Base-by-base conservation (phyloP, 2,113 vertebrate species). In the Gallinago paraguaiae region DNA sequence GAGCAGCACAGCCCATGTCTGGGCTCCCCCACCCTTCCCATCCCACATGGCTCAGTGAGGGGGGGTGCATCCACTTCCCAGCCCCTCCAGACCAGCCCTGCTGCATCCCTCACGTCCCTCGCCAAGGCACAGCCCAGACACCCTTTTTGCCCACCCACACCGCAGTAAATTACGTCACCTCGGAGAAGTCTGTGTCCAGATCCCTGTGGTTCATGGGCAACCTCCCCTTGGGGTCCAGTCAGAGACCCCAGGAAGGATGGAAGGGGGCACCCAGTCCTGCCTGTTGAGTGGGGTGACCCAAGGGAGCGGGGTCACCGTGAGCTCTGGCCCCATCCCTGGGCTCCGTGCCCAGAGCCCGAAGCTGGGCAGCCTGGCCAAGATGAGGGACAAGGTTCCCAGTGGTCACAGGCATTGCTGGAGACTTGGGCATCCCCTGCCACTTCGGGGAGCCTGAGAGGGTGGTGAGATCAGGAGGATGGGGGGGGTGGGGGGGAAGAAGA, bases 151-250 rank as follows among this genome's bases (percentile, higher is more conserved):
- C 41, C 59, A 31, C 10, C 57, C 82, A 37, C 54, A 61, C 13
- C 11, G 6, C 46, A 94, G 91, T 95, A 97, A 96, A 96, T 92
- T 92, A 94, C 93, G 77, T 69, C 4, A 5, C 17, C 22, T 74
- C 9, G 1, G 46, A 94, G 56, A 83, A 81, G 9, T 53, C 35
- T 81, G 43, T 67, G 69, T 86, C 74, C 2, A 1, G 28, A 24
- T 94, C 53, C 27, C 82, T 87, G 56, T 54, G 27, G 18, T 71
- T 89, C 53, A n/a, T 37, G 74, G 67, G 3, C 35, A 63, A 64
- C 17, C 2, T 3, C 7, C 7, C 17, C 53, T 4, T 46, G 20
- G 20, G 33, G 33, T 27, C 56, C n/a, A 33, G 8, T 80, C 17
- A 11, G 46, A n/a, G 20, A 54, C 6, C 15, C 43, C 14, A 46